Evolutionary conservation across 2,888 invertebrate genomes (phyloP), one percentile per base, ranked within the genome.

Genomic region (Rotaria magnacalcarata): DNA sequence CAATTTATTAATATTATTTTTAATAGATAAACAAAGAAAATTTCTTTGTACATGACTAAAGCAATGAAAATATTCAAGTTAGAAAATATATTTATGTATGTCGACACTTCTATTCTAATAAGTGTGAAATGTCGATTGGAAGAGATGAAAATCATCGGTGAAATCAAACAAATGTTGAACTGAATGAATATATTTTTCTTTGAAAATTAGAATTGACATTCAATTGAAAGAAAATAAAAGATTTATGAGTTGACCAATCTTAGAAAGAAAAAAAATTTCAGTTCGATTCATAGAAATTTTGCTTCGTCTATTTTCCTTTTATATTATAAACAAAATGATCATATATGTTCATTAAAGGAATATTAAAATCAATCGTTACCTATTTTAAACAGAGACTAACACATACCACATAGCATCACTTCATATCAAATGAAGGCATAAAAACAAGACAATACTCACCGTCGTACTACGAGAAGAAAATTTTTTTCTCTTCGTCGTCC

Each of bases 121-220:
- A 67, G 67, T 67, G 67, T 67, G 67, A 67, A 67, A 67, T 67
- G 34, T 67, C 34, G 67, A 67, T 67, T 34, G 67, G 16, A 14
- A 14, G 67, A 16, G 34, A 16, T 14, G 4, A 27, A 67, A 67
- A 67, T 19, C 34, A 67, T 67, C 67, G 67, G 67, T 67, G 19
- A 67, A 67, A 34, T 67, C 34, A 67, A 67, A 67, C 34, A 34
- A 60, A 27, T 24, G 27, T 60, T 27, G 58, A n/a, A 60, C 27
- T 27, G 58, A n/a, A 60, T 67, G 67, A 67, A 67, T 67, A 34
- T n/a, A 67, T 54, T 54, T 21, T 54, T 54, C 4, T 54, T 54
- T 54, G 1, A 54, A 54, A 54, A 54, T 54, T 54, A 3, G 7
- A 21, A 54, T 8, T 21, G 7, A 54, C 21, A 21, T 54, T 54